Conservation (phyloP, 2,113 vertebrate species). For the Centropus bengalensis region DNA sequence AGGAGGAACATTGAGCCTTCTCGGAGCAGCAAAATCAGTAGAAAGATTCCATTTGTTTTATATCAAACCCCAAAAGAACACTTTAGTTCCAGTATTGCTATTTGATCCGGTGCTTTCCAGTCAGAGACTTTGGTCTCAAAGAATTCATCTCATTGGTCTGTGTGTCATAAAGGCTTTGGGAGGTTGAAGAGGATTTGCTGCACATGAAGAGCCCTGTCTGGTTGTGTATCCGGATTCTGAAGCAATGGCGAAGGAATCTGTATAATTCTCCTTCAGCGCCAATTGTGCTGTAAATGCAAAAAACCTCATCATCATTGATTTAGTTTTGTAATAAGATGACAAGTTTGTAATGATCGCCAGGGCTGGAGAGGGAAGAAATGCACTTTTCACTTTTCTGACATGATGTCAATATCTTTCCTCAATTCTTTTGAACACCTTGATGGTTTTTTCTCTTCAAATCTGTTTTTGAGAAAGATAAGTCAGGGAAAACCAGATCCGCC, state of each 20-base stretch:
- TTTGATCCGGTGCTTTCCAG: background rate
- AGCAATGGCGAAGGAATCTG: conserved; percentile 56
- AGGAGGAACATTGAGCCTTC: too few species aligned
- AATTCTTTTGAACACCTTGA: background rate
- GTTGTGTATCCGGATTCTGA: background rate
- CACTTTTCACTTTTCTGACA: conserved; percentile 62
- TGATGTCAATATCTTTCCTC: conserved; percentile 50
- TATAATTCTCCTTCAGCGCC: conserved; percentile 44
- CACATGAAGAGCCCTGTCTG: background rate
- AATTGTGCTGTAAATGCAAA: conserved; percentile 64
- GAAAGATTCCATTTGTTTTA: background rate
- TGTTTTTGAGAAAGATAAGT: background rate
- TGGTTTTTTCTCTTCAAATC: conserved; percentile 10
- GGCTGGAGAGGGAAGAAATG: conserved; percentile 60
- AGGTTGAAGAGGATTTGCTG: background rate
- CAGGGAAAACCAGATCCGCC: background rate
- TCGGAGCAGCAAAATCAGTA: background rate
- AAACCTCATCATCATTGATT: conserved; percentile 50
- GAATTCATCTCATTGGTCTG: background rate
- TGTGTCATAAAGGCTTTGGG: background rate
- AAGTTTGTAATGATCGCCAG: conserved; percentile 54
- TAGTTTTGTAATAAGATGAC: conserved; percentile 64
- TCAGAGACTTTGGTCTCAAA: background rate
- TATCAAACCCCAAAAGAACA: fast-evolving
- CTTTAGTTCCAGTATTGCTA: background rate